phyloP scores from a whole-genome alignment of 2,113 vertebrate species.

The Nycticorax nycticorax region DNA sequence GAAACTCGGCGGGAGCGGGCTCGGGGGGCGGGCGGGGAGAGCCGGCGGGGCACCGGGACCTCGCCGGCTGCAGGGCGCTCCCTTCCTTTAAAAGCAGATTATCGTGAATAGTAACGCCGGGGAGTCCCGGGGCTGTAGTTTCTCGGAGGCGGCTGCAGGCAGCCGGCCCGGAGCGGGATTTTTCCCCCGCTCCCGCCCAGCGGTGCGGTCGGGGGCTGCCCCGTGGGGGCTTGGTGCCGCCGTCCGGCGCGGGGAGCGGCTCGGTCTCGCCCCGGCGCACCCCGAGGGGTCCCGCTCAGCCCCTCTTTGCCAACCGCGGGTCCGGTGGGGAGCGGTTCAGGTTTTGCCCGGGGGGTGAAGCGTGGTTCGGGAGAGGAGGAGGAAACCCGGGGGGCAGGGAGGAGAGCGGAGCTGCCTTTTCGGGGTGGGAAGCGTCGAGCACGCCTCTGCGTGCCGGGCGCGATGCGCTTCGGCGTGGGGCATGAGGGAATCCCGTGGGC shows the following conservation, averaged over 20 bases:
- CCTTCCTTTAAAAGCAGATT: background rate
- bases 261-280: background rate
- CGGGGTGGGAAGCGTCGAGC: background rate
- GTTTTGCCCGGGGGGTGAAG: background rate
- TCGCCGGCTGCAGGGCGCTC: background rate
- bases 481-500: background rate
- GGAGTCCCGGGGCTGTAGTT: background rate
- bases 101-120: too few species aligned
- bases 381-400: background rate
- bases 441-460: accelerated
- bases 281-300: background rate
- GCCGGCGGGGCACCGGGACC: background rate
- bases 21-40: background rate
- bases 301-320: background rate
- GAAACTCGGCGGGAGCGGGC: background rate
- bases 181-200: background rate
- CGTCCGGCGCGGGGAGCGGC: too few species aligned
- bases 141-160: background rate
- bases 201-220: background rate
- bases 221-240: background rate
- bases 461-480: accelerated
- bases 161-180: background rate
- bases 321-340: background rate
- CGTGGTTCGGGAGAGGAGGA: background rate
- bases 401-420: background rate